Evolutionary conservation across 1,140 invertebrate genomes (phyloP).

Genomic region (Pararge aegeria): DNA sequence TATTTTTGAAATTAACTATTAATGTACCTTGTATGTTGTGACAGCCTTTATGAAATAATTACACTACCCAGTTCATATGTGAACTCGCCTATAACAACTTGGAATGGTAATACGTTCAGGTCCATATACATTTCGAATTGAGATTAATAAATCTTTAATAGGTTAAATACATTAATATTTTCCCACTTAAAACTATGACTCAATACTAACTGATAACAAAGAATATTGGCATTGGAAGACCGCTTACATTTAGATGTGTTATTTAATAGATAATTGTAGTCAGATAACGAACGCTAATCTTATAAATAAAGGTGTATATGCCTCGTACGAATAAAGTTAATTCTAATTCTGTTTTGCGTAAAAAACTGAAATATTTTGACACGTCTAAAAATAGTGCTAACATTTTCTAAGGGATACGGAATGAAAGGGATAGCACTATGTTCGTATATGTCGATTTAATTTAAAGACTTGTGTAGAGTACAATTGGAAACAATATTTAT

Average conservation of each 20-base stretch:
- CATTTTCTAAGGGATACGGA: too few species aligned
- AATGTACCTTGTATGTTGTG: not conserved
- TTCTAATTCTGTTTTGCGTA: too few species aligned
- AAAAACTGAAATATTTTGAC: too few species aligned
- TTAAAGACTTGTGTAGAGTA: not conserved
- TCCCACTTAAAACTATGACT: too few species aligned
- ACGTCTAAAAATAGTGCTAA: too few species aligned
- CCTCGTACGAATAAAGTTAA: too few species aligned
- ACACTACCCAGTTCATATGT: not conserved
- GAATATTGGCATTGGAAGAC: not conserved
- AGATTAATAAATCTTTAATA: not conserved
- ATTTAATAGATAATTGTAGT: too few species aligned
- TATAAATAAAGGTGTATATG: too few species aligned
- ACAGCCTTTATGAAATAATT: not conserved
- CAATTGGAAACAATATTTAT: not conserved
- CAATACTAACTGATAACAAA: too few species aligned
- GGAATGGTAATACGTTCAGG: not conserved
- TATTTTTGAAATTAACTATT: not conserved
- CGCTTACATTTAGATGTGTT: not conserved
- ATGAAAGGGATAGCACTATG: too few species aligned
- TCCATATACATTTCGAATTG: not conserved
- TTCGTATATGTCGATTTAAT: too few species aligned
- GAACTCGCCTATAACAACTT: not conserved
- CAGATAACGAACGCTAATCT: too few species aligned
- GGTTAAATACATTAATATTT: not conserved